These are phyloP conservation scores for Solea senegalensis DNA, from an alignment of 2,113 vertebrate genomes.

Conservation along the genomic window DNA sequence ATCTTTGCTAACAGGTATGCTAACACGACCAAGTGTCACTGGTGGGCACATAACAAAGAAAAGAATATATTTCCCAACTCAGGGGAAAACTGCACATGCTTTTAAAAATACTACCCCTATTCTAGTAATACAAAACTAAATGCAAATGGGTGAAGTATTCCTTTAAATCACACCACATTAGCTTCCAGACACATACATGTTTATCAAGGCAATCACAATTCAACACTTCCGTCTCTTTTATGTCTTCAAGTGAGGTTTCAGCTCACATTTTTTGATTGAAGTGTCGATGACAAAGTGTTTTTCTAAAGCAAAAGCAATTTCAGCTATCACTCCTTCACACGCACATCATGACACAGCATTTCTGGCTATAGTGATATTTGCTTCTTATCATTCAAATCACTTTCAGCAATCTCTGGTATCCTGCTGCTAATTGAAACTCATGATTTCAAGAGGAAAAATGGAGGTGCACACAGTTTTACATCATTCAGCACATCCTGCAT, in stretches of 20 bases:
- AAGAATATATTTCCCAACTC: too few relatives aligned
- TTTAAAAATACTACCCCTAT: too few relatives aligned
- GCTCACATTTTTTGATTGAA: too few relatives aligned
- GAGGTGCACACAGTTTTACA: slow-evolving; percentile 25
- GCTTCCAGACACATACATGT: background rate
- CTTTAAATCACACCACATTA: background rate
- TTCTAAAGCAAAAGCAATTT: slow-evolving; percentile 27
- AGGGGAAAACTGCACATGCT: too few relatives aligned
- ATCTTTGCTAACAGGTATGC: too few relatives aligned
- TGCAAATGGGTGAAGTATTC: background rate
- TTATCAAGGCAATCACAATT: slow-evolving; percentile 1
- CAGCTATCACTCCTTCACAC: background rate
- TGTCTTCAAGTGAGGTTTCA: slow-evolving; percentile 12
- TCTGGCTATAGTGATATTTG: slow-evolving; percentile 20
- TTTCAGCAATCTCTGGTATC: slow-evolving; percentile 16
- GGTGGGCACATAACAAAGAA: too few relatives aligned
- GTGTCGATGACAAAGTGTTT: slow-evolving; percentile 2
- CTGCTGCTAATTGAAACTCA: slow-evolving; percentile 46
- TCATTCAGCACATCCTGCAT: slow-evolving; percentile 48
- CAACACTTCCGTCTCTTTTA: background rate
- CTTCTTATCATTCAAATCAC: slow-evolving; percentile 39
- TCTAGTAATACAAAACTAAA: too few relatives aligned
- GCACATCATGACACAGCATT: slow-evolving; percentile 16
- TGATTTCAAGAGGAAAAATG: slow-evolving; percentile 29
- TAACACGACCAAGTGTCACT: too few relatives aligned